Evolutionary conservation across 2,797 vertebrate genomes (phyloP), one percentile per base, ranked within the genome.

Genomic region (Perodicticus potto): DNA sequence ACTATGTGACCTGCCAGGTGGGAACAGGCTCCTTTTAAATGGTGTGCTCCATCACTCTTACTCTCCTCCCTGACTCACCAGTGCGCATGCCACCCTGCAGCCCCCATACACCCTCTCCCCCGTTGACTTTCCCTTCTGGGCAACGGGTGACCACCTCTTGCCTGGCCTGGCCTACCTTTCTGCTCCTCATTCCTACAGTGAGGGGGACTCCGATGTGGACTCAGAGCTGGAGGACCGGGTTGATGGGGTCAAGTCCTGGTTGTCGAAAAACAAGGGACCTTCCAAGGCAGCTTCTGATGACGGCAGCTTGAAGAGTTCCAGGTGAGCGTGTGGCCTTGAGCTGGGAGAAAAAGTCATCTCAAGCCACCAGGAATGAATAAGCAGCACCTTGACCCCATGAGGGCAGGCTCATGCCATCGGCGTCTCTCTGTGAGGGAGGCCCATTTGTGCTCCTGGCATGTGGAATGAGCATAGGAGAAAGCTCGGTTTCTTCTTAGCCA

Each of bases 231-330:
- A 99, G 97, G 99, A 99, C 80, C 99, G 99, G 0, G 99, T 99
- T 76, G 99, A 99, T 0, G 99, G 99, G 34, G 99, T 99, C 95
- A 99, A 99, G 98, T 99, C 99, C 14, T 99, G 99, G 99, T 98
- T 99, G 94, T 99, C 99, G 63, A 99, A 99, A 99, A 99, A 99
- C 98, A 99, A 99, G 98, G 99, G 99, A 87, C 99, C 99, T 7
- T 98, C 99, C 97, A 99, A 99, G 98, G 99, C 99, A 0, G 98
- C 99, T 89, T 99, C 99, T 0, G 99, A 99, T 49, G 99, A 99
- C 0, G 98, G 99, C 98, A 99, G 99, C 98, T 98, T 99, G 84
- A 99, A 99, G 98, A 99, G 99, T 97, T 99, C 99, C 98, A 99
- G 99, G 99, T 99, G 91, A 98, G 99, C 99, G n/a, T 17, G 14